Percentiles rank a stretch among this genome's conserved stretches.
These are phyloP conservation scores for Polymixis flavicincta DNA, from an alignment of 2,888 invertebrate species.

Conservation along the genomic window DNA sequence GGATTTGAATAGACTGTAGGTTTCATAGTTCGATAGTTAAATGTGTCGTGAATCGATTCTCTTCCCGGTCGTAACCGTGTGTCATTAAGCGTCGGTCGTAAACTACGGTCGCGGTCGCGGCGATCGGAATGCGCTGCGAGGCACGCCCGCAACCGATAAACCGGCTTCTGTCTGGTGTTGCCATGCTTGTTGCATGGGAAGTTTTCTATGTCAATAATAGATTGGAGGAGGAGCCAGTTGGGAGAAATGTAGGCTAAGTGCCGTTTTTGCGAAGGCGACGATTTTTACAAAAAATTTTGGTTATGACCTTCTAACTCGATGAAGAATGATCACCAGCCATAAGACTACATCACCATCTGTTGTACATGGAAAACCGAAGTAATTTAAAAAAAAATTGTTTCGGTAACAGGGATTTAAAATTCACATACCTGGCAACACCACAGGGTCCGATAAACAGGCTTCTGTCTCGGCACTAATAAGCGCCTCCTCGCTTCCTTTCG, in stretches of 20 bases:
- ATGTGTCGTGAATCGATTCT: slow-evolving; percentile 85
- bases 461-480: slow-evolving; percentile 78
- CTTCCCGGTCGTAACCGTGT: slow-evolving; percentile 86
- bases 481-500: slow-evolving; percentile 75
- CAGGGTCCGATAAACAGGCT: slow-evolving; percentile 73
- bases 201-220: slow-evolving; percentile 15
- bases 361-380: background rate
- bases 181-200: slow-evolving; percentile 41
- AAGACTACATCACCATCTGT: background rate
- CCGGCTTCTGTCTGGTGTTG: slow-evolving; percentile 70
- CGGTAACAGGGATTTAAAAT: no score
- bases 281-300: background rate
- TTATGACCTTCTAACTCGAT: background rate
- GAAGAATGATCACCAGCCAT: background rate
- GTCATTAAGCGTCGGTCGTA: slow-evolving; percentile 86
- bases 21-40: slow-evolving; percentile 79
- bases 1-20: slow-evolving; percentile 39
- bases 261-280: background rate
- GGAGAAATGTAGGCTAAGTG: background rate
- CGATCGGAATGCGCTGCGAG: slow-evolving; percentile 83
- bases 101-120: slow-evolving; percentile 81
- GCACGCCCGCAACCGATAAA: slow-evolving; percentile 81
- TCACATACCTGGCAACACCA: slow-evolving; percentile 38
- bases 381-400: background rate
- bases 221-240: background rate